These are phyloP conservation scores for Mormyrus proboscirostris DNA, from an alignment of 2,797 vertebrate genomes.

Conservation along the genomic window DNA sequence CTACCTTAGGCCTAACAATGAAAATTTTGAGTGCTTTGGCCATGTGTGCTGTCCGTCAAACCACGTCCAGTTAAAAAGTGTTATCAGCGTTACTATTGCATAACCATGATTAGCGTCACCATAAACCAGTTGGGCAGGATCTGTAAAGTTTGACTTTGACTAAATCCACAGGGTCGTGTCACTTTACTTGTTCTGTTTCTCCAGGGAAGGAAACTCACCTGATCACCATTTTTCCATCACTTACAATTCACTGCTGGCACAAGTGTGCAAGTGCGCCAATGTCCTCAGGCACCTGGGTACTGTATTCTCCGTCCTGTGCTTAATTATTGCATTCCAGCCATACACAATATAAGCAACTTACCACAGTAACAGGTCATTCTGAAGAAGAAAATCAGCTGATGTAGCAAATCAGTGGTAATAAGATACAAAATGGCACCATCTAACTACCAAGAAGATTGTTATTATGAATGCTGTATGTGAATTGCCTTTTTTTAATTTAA, in stretches of 20 bases:
- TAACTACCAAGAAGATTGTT: not conserved
- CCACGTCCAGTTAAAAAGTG: not conserved
- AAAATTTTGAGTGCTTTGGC: not conserved
- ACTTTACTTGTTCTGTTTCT: conserved; percentile 17
- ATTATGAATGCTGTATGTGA: not conserved
- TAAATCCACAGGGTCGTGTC: not conserved
- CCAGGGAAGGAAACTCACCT: conserved; percentile 71
- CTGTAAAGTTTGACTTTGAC: not conserved
- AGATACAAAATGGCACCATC: not conserved
- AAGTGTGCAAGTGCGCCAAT: conserved; percentile 71
- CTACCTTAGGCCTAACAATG: not conserved
- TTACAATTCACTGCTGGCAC: conserved; percentile 61
- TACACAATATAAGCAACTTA: not conserved
- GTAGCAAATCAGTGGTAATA: not conserved
- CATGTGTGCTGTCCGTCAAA: not conserved
- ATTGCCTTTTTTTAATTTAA: not conserved
- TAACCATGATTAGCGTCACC: not conserved
- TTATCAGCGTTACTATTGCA: not conserved
- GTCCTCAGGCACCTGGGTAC: conserved; percentile 64
- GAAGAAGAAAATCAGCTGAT: not conserved
- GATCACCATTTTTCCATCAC: conserved; percentile 60
- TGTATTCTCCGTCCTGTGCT: conserved; percentile 22
- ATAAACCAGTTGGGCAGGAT: not conserved
- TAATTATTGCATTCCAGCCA: not conserved
- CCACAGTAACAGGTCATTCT: not conserved